Evolutionary conservation across 2,113 vertebrate species (phyloP), one percentile per base, ranked within the genome.

Genomic region (Falco punctatus): DNA sequence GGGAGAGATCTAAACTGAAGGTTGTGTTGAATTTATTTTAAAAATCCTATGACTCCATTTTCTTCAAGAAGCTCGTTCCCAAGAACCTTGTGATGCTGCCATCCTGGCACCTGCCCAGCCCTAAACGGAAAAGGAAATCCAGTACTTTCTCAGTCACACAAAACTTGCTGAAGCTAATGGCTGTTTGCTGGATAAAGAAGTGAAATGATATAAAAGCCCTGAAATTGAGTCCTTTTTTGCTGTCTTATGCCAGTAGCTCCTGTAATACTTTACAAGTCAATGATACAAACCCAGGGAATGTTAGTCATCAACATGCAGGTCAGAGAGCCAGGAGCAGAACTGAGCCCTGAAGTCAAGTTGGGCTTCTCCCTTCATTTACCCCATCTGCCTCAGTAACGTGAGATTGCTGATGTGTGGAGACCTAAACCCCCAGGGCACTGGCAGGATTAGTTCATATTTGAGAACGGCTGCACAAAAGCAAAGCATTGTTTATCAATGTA

Each of bases 301-400:
- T 80, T 86, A 96, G 89, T 81, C 85, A 86, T 86, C 65, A 73
- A 33, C 91, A 95, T 3, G 46, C 49, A 90, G 91, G 90, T 85
- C 93, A 94, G 84, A 67, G 55, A 88, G 81, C 62, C 15, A 8
- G 74, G 74, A 92, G 88, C 78, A 93, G 81, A 93, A 86, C 59
- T 0, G 2, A 93, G 82, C 79, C 93, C 93, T 93, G 57, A 69
- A 94, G 93, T 87, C 90, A 82, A 86, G 81, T 3, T 90, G 81
- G 90, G 90, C 66, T 97, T 97, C 91, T 96, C 93, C 49, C 90
- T 96, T 86, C 94, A 91, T 88, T 82, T 91, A 92, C 40, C 86
- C 88, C 92, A 85, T 97, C 84, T 90, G 95, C 95, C 97, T 95
- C 54, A 73, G 49, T 88, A 92, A 54, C 59, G 22, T 82, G 79